phyloP scores from a whole-genome alignment of 2,113 vertebrate genomes.

The Paralichthys olivaceus region DNA sequence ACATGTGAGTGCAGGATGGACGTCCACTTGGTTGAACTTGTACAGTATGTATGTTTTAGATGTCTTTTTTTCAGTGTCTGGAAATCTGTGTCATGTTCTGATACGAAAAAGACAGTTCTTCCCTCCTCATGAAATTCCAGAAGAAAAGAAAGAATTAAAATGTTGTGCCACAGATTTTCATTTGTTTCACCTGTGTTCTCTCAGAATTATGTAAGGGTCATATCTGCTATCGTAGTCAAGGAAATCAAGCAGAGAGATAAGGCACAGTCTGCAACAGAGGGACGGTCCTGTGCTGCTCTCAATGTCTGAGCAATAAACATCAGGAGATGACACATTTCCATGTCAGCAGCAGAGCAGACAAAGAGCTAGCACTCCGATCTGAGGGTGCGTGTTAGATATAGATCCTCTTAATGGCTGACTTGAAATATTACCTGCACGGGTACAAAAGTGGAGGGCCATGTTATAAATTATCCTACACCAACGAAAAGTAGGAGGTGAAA shows the following conservation, averaged over 20 bases:
- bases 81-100: not conserved
- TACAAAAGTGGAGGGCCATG: too few relatives aligned
- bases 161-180: not conserved
- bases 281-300: conserved; percentile 1
- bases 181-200: not conserved
- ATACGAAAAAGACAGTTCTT: not conserved
- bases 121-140: not conserved
- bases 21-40: not conserved
- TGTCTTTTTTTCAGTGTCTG: not conserved
- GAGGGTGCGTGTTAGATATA: not conserved
- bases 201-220: conserved; percentile 69
- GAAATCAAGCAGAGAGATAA: conserved; percentile 67
- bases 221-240: conserved; percentile 41
- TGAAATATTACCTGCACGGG: not conserved
- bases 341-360: not conserved
- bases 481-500: too few relatives aligned
- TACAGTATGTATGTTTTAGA: not conserved
- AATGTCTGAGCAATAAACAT: conserved; percentile 50
- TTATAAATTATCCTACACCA: too few relatives aligned
- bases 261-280: conserved; percentile 44
- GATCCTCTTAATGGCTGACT: not conserved
- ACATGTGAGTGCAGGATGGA: conserved; percentile 76
- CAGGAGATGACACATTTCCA: conserved; percentile 38
- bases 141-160: not conserved
- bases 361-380: not conserved